Evolutionary conservation across 1,140 invertebrate species (phyloP).

Genomic region (Aphaenogaster floridana): DNA sequence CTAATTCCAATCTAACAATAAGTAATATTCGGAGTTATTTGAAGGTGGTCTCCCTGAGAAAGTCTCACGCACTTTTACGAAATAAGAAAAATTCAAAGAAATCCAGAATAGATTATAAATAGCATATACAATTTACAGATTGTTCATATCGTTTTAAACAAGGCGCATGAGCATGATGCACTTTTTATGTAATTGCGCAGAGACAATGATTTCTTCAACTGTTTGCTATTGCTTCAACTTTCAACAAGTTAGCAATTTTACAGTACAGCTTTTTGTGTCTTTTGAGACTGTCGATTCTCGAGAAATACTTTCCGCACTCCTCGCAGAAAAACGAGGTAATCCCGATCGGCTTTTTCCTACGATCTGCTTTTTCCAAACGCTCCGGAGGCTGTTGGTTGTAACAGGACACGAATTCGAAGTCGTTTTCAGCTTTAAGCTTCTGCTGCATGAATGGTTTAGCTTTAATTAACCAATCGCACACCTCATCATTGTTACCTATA

Average conservation of each 20-base stretch:
- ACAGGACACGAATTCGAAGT: conserved; percentile 64
- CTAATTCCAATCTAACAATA: neutral
- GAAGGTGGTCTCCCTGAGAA: neutral
- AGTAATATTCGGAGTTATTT: neutral
- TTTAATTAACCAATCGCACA: conserved; percentile 47
- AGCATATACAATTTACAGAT: neutral
- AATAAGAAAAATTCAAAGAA: conserved; percentile 5
- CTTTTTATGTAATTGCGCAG: conserved; percentile 59
- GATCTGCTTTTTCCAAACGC: conserved; percentile 12
- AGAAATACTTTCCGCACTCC: conserved; percentile 72
- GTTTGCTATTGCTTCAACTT: conserved; percentile 13
- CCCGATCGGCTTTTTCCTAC: conserved; percentile 44
- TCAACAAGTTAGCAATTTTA: conserved; percentile 55
- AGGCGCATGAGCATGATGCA: conserved; percentile 40
- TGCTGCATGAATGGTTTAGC: conserved; percentile 46
- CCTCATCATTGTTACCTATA: conserved; percentile 36
- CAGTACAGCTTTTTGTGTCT: conserved; percentile 75
- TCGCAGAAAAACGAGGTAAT: conserved; percentile 60
- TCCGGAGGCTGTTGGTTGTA: conserved; percentile 45
- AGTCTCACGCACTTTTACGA: neutral
- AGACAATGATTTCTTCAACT: conserved; percentile 56
- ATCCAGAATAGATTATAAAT: neutral
- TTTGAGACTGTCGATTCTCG: conserved; percentile 72
- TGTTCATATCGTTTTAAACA: neutral
- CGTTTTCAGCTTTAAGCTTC: conserved; percentile 44